A percentile compares a stretch with the other conserved stretches of the same genome.
phyloP scores from a whole-genome alignment of 2,888 invertebrate species.

The Encarsia formosa region DNA sequence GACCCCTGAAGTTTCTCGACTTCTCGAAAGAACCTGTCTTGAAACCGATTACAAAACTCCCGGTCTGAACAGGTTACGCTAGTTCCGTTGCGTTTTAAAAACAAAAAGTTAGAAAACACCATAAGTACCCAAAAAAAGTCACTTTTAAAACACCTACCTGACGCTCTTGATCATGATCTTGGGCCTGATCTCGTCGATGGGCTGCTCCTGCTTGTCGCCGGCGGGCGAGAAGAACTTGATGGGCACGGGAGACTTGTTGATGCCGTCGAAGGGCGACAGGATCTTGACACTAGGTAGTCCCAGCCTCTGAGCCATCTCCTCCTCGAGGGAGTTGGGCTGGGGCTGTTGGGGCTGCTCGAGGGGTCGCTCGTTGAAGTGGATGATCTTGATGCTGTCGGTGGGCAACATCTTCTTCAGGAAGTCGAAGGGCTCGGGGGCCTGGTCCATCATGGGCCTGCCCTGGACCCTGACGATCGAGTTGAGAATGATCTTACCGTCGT shows the following conservation, averaged over 20 bases:
- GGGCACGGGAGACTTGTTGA: constrained; percentile 17
- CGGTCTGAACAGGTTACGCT: too few species aligned
- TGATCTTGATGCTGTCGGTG: constrained; percentile 19
- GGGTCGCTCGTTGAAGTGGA: constrained; percentile 20
- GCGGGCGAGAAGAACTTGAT: constrained; percentile 21
- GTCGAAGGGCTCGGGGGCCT: too few species aligned
- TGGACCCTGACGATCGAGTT: constrained; percentile 6
- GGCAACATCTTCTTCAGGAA: constrained; percentile 6
- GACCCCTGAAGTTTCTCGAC: too few species aligned
- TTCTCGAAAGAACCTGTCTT: too few species aligned
- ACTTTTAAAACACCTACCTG: too few species aligned
- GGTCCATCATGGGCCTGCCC: background rate
- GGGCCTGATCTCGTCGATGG: constrained; percentile 19
- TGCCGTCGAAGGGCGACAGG: constrained; percentile 14
- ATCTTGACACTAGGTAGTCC: constrained; percentile 11
- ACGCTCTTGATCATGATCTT: constrained; percentile 26
- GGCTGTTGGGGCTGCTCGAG: constrained; percentile 8
- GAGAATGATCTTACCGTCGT: constrained; percentile 6
- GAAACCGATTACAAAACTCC: too few species aligned
- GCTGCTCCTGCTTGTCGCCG: constrained; percentile 18
- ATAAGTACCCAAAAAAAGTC: too few species aligned
- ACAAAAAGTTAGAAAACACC: too few species aligned
- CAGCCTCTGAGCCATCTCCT: constrained; percentile 10
- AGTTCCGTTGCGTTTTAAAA: too few species aligned
- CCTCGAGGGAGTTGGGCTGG: constrained; percentile 11